Base-by-base conservation (phyloP, 2,113 vertebrate species). In the Clarias macrocephalus region DNA sequence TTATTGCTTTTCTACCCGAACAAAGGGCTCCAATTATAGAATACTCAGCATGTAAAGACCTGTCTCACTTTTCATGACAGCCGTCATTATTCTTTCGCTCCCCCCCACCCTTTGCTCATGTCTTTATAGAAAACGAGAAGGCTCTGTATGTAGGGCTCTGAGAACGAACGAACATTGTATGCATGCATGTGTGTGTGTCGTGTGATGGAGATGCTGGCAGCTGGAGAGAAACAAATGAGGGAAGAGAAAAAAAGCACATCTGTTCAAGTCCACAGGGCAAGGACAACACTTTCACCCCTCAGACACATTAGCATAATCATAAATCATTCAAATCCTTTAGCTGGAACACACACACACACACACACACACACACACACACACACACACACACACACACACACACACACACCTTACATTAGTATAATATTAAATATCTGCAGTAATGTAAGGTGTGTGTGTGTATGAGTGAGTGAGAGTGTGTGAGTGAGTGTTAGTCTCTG, bases 311-410 rank as follows among this genome's bases (percentile, higher is more conserved):
- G 77, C 82, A 90, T 87, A 87, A 76, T 90, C 85, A 90, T 88
- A 86, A 90, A 90, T 90, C 88, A 88, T 88, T 88, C 85, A 90
- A 86, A 84, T 86, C 80, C 73, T 84, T 90, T 70, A 85, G 82
- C 77, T 68, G 57, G 48, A 48, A 48, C 59, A 86, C 54, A 59
- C 60, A 42, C 54, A 42, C 85, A 88, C 76, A 82, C 68, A 88
- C 18, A 80, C n/a, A 85, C 85, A 84, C 89, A 86, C 30, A 56
- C 84, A 83, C 80, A 82, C 80, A 57, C 23, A 42, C 42, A 42
- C 66, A 86, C 54, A 57, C 59, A 37, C 52, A 37, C 85, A 87
- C 76, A 82, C 59, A 88, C 18, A 80, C 85, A 84, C 89, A 86
- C 25, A 63, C 80, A 84, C 80, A 82, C 80, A 48, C 23, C 0